Base-by-base conservation (phyloP, 2,888 invertebrate genomes). In the Zygothrica quintamaculata region DNA sequence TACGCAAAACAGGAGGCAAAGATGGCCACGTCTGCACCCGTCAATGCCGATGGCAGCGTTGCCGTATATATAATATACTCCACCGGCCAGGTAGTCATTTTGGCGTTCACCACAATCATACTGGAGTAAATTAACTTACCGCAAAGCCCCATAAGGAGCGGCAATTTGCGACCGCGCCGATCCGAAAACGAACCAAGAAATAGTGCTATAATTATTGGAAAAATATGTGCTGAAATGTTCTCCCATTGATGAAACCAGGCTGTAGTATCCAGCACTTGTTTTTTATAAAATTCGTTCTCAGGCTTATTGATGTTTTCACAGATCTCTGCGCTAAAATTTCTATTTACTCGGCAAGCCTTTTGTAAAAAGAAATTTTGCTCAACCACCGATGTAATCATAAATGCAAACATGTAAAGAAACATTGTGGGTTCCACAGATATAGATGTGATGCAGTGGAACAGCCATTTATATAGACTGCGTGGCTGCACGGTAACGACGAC, bases 321-420 rank as follows among this genome's bases (percentile, higher is more conserved):
- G 29, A 95, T 92, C 33, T 95, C 93, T 44, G 92, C 92, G 47
- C 93, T 93, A 64, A 93, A 94, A 0, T 94, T 93, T 62, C 95
- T 94, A 88, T 96, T 95, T 0, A 95, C 94, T 0, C 92, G 92
- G 76, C 96, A 97, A 0, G 96, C 94, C 91, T 95, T 95, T 84
- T 95, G 92, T 1, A 96, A 92, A 86, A 95, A 96, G 84, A 96
- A 95, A 22, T 95, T 93, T 88, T 96, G 95, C 84, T 96, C 96
- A 26, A 95, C 93, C 0, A 96, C 96, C 59, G 93, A 94, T 1
- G 96, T 96, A 47, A 94, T 92, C 95, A 96, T 96, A 82, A 94
- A 95, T 0, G 96, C 96, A 92, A 96, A 93, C 96, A 97, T 97
- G 88, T 96, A 97, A 1, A 97, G 92, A 88, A 97, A 95, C 94